Evolutionary conservation across 2,888 invertebrate species (phyloP).

Genomic region (Apocheima hispidaria): DNA sequence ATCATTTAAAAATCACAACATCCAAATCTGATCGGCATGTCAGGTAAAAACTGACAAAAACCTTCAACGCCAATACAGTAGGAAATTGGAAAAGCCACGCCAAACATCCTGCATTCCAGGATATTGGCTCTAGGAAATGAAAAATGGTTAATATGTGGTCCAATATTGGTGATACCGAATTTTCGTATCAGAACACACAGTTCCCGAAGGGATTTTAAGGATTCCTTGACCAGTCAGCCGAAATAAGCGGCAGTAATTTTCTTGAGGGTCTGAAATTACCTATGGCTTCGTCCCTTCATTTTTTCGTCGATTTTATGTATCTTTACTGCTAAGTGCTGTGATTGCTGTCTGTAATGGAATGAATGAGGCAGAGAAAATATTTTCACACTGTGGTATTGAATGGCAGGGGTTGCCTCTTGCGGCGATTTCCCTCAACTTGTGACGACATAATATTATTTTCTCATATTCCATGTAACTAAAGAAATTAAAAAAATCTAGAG

Average conservation of each 20-base stretch:
- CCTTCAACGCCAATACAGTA: slow-evolving; percentile 60
- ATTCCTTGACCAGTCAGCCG: slow-evolving; percentile 45
- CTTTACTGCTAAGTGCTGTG: slow-evolving; percentile 20
- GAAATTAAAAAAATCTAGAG: not conserved
- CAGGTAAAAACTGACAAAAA: slow-evolving; percentile 54
- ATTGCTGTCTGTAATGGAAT: slow-evolving; percentile 14
- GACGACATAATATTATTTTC: not conserved
- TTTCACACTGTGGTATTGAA: not conserved
- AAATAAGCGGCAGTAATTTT: slow-evolving; percentile 45
- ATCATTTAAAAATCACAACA: not conserved
- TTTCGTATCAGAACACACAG: slow-evolving; percentile 34
- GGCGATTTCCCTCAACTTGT: not conserved
- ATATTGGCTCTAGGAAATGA: slow-evolving; percentile 75
- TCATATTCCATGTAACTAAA: not conserved
- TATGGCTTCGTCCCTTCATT: slow-evolving; percentile 28
- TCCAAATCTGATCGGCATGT: slow-evolving; percentile 32
- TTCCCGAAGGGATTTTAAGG: slow-evolving; percentile 38
- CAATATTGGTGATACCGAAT: slow-evolving; percentile 43
- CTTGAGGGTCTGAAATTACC: slow-evolving; percentile 42
- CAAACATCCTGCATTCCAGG: slow-evolving; percentile 71
- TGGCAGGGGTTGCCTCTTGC: not conserved
- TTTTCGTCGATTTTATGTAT: slow-evolving; percentile 29
- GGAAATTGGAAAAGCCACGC: slow-evolving; percentile 78
- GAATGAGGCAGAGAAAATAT: not conserved
- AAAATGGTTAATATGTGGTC: slow-evolving; percentile 58